phyloP scores from a whole-genome alignment of 2,797 vertebrate species.

The Pristis pectinata region DNA sequence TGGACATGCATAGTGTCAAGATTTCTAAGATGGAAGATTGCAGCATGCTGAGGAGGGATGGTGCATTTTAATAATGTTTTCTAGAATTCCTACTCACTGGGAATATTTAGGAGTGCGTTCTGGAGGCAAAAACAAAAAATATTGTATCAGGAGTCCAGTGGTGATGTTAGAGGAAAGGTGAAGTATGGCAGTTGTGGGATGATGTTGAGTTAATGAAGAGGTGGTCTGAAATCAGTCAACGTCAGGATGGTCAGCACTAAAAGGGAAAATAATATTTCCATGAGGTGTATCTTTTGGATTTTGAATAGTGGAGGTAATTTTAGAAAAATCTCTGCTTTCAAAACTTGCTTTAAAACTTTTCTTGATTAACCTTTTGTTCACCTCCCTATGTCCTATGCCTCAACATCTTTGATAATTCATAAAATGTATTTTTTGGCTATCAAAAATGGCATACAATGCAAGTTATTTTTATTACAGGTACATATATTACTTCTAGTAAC shows the following conservation, averaged over 20 bases:
- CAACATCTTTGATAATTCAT: neutral
- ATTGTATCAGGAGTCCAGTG: neutral
- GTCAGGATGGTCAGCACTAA: neutral
- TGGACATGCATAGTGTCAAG: neutral
- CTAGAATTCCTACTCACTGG: neutral
- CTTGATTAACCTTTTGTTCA: neutral
- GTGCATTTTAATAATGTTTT: neutral
- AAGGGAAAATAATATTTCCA: neutral
- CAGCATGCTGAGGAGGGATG: neutral
- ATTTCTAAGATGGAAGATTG: neutral
- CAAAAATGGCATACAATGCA: neutral
- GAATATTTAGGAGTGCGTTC: neutral
- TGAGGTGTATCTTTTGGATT: neutral
- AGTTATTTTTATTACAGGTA: neutral
- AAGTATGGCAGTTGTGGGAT: too few species aligned
- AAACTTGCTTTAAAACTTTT: neutral
- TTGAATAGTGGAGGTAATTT: neutral
- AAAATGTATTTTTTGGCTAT: neutral
- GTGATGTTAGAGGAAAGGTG: neutral
- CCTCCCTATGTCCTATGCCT: neutral
- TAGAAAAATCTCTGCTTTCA: neutral
- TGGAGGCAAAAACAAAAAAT: too few species aligned
- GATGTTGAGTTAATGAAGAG: neutral
- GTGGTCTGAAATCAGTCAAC: neutral
- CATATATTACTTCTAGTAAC: neutral